Evolutionary conservation across 2,113 vertebrate genomes (phyloP).

Genomic region (Opisthocomus hoazin): DNA sequence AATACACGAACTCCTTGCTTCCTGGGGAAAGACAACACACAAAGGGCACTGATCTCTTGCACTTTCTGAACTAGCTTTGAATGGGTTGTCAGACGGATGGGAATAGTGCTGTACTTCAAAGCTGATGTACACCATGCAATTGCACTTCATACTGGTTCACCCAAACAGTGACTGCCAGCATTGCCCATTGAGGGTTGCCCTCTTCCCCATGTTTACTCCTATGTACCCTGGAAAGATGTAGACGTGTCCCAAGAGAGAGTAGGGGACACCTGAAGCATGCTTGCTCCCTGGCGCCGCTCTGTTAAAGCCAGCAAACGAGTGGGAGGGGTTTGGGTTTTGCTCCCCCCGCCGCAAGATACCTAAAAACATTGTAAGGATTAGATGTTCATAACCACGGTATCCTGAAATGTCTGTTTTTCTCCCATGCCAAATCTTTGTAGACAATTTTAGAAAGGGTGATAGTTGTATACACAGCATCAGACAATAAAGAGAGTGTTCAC

Average conservation of each 20-base stretch:
- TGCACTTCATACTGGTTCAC: neutral
- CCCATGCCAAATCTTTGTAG: neutral
- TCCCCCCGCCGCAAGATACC: neutral
- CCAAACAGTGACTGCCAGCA: neutral
- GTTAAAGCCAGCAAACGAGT: neutral
- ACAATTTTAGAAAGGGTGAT: neutral
- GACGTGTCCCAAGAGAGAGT: neutral
- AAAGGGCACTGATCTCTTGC: neutral
- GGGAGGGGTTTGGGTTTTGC: neutral
- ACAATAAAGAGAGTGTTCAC: neutral
- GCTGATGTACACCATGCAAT: neutral
- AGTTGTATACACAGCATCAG: neutral
- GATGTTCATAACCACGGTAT: neutral
- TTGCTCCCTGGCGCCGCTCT: neutral
- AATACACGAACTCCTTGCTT: neutral
- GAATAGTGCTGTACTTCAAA: neutral
- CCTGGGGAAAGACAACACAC: neutral
- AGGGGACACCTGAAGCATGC: neutral
- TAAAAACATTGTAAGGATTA: neutral
- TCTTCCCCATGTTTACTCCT: neutral
- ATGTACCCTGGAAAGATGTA: neutral
- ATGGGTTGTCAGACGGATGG: neutral
- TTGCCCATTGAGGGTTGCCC: fast-evolving
- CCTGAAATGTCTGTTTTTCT: neutral
- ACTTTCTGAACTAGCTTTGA: neutral